A percentile compares a stretch with the other conserved stretches of the same genome.
phyloP scores from a whole-genome alignment of 2,797 vertebrate genomes.

The Smutsia gigantea region DNA sequence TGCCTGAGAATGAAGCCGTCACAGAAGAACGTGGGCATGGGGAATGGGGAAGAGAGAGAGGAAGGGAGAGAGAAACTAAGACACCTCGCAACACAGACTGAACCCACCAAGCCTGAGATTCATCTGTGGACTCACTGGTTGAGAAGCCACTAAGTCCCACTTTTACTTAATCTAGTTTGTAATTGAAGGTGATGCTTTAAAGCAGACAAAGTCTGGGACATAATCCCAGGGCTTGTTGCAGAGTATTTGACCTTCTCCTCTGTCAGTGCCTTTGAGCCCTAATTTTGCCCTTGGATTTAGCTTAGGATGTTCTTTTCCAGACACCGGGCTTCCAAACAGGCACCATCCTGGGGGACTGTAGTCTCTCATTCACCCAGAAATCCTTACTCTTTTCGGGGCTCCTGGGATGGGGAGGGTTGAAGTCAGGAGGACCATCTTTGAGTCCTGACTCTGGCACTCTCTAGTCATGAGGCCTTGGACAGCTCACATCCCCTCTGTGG shows the following conservation, averaged over 20 bases:
- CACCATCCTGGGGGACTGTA: neutral
- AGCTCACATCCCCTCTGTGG: neutral
- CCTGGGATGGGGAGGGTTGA: neutral
- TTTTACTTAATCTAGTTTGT: neutral
- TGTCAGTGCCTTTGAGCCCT: neutral
- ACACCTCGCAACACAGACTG: neutral
- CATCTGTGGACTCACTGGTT: neutral
- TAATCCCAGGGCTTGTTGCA: too few relatives aligned
- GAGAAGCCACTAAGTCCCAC: neutral
- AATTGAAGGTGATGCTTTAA: neutral
- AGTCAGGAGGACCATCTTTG: neutral
- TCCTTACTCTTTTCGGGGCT: neutral
- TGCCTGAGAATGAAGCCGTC: neutral
- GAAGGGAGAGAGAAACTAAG: neutral
- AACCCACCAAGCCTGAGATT: neutral
- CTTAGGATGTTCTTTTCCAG: neutral
- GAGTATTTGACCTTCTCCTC: neutral
- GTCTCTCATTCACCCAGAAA: accelerated
- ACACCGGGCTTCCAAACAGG: neutral
- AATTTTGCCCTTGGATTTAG: neutral
- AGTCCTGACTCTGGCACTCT: neutral
- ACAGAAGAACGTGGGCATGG: neutral
- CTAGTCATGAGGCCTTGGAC: neutral
- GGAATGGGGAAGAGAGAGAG: neutral
- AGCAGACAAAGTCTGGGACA: neutral